phyloP scores from a whole-genome alignment of 2,113 vertebrate species.

The Mormyrus lacerda region DNA sequence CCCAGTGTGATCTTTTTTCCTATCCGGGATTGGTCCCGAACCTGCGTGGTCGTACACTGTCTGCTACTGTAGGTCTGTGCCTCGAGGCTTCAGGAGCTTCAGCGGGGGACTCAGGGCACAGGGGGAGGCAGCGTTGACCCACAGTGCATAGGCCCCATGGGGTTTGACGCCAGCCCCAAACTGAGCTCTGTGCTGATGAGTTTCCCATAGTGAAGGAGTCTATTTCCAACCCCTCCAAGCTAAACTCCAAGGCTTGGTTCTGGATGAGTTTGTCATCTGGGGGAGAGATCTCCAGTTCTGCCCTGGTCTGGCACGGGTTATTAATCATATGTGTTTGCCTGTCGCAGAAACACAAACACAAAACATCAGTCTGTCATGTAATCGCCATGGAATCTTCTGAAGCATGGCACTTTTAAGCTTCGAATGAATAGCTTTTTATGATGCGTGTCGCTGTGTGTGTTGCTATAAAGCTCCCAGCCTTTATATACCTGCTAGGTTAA shows the following conservation, averaged over 20 bases:
- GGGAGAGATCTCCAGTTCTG: background rate
- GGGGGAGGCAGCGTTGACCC: background rate
- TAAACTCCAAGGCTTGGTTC: background rate
- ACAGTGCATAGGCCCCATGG: background rate
- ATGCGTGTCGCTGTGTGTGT: background rate
- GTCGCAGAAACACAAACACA: background rate
- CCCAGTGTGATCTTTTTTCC: background rate
- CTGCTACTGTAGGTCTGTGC: background rate
- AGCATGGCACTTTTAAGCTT: background rate
- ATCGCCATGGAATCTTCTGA: background rate
- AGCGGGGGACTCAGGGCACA: background rate
- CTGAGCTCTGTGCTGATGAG: background rate
- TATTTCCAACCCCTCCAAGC: background rate
- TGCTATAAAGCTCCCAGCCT: background rate
- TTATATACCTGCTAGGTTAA: constrained; percentile 3
- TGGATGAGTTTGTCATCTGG: background rate
- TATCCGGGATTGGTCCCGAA: background rate
- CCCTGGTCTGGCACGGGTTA: background rate
- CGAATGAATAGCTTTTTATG: constrained; percentile 5
- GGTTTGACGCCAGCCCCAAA: background rate
- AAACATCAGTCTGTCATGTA: background rate
- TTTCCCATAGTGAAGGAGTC: background rate
- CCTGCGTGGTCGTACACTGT: background rate
- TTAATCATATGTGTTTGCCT: background rate
- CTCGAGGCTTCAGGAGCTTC: background rate